Percentiles rank a stretch among this genome's conserved stretches.
These are phyloP conservation scores for Paralichthys olivaceus DNA, from an alignment of 2,113 vertebrate genomes.

Conservation along the genomic window DNA sequence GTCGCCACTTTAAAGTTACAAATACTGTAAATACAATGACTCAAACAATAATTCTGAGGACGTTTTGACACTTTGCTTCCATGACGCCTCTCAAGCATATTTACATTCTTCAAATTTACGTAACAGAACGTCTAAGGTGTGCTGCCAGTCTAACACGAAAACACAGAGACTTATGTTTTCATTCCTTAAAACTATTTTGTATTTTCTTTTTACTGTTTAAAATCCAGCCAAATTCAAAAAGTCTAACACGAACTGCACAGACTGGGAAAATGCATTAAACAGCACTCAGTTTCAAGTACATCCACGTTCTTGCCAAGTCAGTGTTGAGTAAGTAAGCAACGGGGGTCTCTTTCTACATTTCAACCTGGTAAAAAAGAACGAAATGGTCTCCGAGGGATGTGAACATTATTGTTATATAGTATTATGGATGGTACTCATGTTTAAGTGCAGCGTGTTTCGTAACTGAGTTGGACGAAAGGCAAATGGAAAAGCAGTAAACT, in stretches of 20 bases:
- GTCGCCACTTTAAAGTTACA: conserved; percentile 60
- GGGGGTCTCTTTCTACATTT: conserved; percentile 12
- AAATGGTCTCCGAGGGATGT: conserved; percentile 6
- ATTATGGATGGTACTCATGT: neutral
- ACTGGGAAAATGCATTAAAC: conserved; percentile 45
- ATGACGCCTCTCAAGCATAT: conserved; percentile 29
- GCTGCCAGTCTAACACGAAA: conserved; percentile 42
- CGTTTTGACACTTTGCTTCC: conserved; percentile 39
- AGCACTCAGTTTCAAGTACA: neutral
- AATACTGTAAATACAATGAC: conserved; percentile 53
- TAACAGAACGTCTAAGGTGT: conserved; percentile 43
- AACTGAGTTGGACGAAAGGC: neutral
- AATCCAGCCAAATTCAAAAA: conserved; percentile 45
- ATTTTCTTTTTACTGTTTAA: conserved; percentile 39
- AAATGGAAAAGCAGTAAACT: neutral
- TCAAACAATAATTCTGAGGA: conserved; percentile 47
- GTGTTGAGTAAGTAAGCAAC: conserved; percentile 23
- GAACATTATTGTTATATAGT: conserved; percentile 6
- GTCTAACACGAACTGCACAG: conserved; percentile 14
- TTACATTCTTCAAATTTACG: conserved; percentile 45
- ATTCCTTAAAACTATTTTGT: conserved; percentile 36
- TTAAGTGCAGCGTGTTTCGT: neutral
- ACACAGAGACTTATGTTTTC: conserved; percentile 54
- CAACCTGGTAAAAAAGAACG: conserved; percentile 17
- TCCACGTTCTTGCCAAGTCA: conserved; percentile 35